These are phyloP conservation scores for Serinus canaria DNA, from an alignment of 2,113 vertebrate genomes.

Conservation along the genomic window DNA sequence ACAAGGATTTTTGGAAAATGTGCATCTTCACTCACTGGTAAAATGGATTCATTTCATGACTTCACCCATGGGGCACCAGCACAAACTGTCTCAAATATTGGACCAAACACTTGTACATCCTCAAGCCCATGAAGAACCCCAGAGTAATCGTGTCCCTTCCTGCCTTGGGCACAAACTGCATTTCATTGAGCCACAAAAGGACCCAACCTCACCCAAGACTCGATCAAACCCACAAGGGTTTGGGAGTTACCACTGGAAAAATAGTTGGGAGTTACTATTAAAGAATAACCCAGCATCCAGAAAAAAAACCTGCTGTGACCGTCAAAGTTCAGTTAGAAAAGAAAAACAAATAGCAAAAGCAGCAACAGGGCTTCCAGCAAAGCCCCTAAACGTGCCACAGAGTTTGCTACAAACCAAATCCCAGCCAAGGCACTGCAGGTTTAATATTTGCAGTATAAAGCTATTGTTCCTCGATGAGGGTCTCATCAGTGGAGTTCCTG, in stretches of 20 bases:
- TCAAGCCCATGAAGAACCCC: not conserved
- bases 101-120: not conserved
- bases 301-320: not conserved
- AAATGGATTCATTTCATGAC: not conserved
- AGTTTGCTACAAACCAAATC: not conserved
- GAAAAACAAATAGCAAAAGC: not conserved
- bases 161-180: not conserved
- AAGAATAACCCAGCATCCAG: not conserved
- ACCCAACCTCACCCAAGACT: not conserved
- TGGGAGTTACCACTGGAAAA: not conserved
- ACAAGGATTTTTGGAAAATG: not conserved
- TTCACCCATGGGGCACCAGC: not conserved
- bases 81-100: not conserved
- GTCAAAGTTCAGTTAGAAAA: not conserved
- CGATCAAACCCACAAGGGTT: not conserved
- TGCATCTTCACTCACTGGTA: not conserved
- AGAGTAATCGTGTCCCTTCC: not conserved
- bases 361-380: not conserved
- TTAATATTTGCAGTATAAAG: not conserved
- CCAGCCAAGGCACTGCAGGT: not conserved
- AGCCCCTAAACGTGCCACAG: not conserved
- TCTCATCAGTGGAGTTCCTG: not conserved
- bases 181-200: not conserved
- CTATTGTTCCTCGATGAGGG: fast-evolving
- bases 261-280: not conserved